phyloP scores from a whole-genome alignment of 2,113 vertebrate species.

The Triplophysa dalaica region DNA sequence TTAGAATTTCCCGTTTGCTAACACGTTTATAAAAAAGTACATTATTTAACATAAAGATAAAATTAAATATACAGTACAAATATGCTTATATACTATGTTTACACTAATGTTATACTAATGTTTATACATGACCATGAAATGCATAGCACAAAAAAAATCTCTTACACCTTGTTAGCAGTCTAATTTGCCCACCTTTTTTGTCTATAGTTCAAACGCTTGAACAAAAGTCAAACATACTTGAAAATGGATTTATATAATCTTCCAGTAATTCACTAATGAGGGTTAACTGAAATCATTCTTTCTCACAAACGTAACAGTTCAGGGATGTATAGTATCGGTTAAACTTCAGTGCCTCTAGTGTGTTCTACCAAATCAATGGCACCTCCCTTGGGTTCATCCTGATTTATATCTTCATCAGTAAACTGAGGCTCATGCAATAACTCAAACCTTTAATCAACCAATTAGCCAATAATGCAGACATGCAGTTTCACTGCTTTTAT shows the following conservation, averaged over 20 bases:
- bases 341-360: conserved; percentile 54
- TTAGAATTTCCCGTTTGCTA: too few relatives aligned
- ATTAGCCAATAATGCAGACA: conserved; percentile 17
- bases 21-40: too few relatives aligned
- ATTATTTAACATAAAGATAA: too few relatives aligned
- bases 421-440: conserved; percentile 36
- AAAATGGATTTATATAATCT: not conserved
- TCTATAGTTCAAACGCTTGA: too few relatives aligned
- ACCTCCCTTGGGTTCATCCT: conserved; percentile 52
- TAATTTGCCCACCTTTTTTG: too few relatives aligned
- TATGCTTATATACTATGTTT: too few relatives aligned
- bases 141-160: too few relatives aligned
- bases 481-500: not conserved
- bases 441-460: conserved; percentile 27
- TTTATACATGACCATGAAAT: too few relatives aligned
- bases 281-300: not conserved
- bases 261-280: not conserved
- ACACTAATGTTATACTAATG: too few relatives aligned
- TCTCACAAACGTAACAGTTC: conserved; percentile 1
- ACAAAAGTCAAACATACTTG: too few relatives aligned
- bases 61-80: too few relatives aligned
- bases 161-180: too few relatives aligned
- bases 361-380: conserved; percentile 65
- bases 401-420: conserved; percentile 69
- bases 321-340: conserved; percentile 23